Evolutionary conservation across 2,888 invertebrate species (phyloP), one percentile per base, ranked within the genome.

Genomic region (Lordiphosa fenestrarum): DNA sequence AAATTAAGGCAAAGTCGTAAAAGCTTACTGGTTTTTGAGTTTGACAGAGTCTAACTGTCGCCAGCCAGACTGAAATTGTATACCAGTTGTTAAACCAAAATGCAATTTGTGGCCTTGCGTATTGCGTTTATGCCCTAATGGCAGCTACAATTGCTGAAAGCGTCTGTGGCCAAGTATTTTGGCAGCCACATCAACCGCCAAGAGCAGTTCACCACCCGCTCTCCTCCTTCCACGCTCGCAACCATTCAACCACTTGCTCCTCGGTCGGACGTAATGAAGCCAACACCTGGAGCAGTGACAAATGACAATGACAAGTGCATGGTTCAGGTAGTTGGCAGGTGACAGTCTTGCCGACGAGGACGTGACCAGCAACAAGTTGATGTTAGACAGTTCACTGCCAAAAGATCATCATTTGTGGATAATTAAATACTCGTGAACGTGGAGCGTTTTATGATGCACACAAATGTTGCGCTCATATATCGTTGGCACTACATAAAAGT

Each of bases 401-500:
- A 9, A 37, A 44, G 54, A 63, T 62, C 62, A 62, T 61, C 48
- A 47, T 40, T 40, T 33, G 4, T 15, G 44, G 30, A 44, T 30
- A 30, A 30, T 30, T 30, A 9, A 30, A 9, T 30, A 9, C 30
- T 30, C 30, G 30, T 30, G 9, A 9, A 44, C 30, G 64, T 15
- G 55, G 54, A 63, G 64, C 54, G 63, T 63, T 63, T 61, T 33
- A 63, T 63, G 64, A 12, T 7, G 19, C 12, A 5, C 46, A 33
- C 44, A 53, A 67, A 54, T 57, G 63, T 41, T 40, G 48, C 56
- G 23, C 46, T 63, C 54, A 65, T 66, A 71, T 66, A 36, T 42
- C 69, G 65, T 68, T 62, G 53, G 56, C 65, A 74, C 64, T 66
- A 65, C 78, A 67, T 78, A 71, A 80, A 73, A 50, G 62, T 71